phyloP scores from a whole-genome alignment of 2,888 invertebrate species.

The Tenthredo mesomela region DNA sequence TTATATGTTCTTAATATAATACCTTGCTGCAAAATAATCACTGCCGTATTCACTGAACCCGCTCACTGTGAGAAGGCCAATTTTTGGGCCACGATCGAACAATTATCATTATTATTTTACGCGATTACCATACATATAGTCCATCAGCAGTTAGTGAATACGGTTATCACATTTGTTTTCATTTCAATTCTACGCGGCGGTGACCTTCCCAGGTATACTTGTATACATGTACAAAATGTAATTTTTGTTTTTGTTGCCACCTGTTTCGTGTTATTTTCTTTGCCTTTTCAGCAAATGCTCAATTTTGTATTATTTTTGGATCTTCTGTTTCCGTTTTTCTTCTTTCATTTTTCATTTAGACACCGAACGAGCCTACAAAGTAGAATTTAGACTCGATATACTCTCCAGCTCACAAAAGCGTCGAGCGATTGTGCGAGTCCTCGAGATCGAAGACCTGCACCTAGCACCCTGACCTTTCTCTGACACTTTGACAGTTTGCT shows the following conservation, averaged over 20 bases:
- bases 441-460: constrained; percentile 4
- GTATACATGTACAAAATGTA: not conserved
- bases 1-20: constrained; percentile 65
- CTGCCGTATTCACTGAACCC: constrained; percentile 75
- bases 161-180: not conserved
- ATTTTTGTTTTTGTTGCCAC: constrained; percentile 23
- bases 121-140: constrained; percentile 4
- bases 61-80: constrained; percentile 59
- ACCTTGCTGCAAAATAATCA: constrained; percentile 68
- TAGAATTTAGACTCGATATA: not conserved
- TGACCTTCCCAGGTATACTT: not conserved
- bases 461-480: not conserved
- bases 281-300: not conserved
- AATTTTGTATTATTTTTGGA: not conserved
- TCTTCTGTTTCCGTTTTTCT: not conserved
- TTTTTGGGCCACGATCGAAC: constrained; percentile 16
- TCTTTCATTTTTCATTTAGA: constrained; percentile 19
- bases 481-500: constrained; percentile 44
- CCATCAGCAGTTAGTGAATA: constrained; percentile 41
- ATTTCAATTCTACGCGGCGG: not conserved
- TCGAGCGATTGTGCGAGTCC: not conserved
- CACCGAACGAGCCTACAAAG: constrained; percentile 7
- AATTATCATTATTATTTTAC: constrained; percentile 8
- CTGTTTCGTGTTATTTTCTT: constrained; percentile 6
- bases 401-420: not conserved